A percentile compares a stretch with the other conserved stretches of the same genome.
Evolutionary conservation across 2,113 vertebrate species (phyloP).

Genomic region (Anarhynchus alexandrinus): DNA sequence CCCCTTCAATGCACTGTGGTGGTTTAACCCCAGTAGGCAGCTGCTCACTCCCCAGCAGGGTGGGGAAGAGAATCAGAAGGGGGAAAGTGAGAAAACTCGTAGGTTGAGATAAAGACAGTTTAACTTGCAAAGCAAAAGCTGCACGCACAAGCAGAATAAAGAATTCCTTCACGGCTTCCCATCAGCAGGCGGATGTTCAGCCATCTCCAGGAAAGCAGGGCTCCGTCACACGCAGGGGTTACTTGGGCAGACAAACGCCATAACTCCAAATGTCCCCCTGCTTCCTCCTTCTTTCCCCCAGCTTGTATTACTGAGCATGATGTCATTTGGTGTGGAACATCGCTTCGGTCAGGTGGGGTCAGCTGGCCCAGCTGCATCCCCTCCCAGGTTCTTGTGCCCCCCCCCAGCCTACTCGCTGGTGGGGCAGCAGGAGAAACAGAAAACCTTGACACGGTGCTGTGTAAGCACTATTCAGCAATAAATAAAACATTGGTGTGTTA

Average conservation of each 20-base stretch:
- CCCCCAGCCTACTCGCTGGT: not conserved
- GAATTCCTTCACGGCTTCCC: not conserved
- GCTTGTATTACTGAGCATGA: not conserved
- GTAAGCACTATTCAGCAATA: not conserved
- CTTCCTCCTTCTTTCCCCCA: not conserved
- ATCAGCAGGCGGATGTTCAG: not conserved
- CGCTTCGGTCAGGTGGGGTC: not conserved
- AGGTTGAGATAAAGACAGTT: not conserved
- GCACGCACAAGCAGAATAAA: rapidly evolving
- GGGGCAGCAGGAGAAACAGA: not conserved
- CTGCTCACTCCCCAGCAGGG: not conserved
- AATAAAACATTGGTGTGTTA: not conserved
- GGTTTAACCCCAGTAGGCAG: not conserved
- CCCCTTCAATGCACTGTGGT: too few species aligned
- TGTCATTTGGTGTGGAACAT: not conserved
- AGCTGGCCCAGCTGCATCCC: not conserved
- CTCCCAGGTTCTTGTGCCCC: not conserved
- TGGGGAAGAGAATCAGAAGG: too few species aligned
- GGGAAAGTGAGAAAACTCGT: not conserved
- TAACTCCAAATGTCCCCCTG: too few species aligned
- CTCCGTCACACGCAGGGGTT: rapidly evolving
- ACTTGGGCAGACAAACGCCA: not conserved
- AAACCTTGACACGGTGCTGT: not conserved
- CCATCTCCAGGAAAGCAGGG: not conserved
- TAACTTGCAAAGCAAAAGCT: not conserved